Evolutionary conservation across 2,888 invertebrate genomes (phyloP).

Genomic region (Spisula subtruncata): DNA sequence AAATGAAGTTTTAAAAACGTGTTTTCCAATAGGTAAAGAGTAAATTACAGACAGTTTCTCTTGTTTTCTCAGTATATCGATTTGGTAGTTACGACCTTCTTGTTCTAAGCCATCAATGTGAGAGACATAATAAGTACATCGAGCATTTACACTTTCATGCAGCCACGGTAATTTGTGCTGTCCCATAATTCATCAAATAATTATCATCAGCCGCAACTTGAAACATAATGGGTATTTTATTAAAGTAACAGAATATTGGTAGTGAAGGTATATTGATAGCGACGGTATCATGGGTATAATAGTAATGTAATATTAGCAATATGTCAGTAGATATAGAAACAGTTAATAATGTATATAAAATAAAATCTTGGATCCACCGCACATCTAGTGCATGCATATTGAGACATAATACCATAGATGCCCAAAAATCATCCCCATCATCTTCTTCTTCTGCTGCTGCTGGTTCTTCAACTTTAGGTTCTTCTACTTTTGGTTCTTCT

Average conservation of each 20-base stretch:
- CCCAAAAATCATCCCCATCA: slow-evolving; percentile 71
- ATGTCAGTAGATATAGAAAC: not conserved
- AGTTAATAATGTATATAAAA: slow-evolving; percentile 21
- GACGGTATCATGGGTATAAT: too few species aligned
- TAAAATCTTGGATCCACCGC: slow-evolving; percentile 41
- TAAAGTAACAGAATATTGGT: not conserved
- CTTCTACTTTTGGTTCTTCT: slow-evolving; percentile 21
- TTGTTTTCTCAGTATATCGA: too few species aligned
- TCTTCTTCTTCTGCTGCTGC: slow-evolving; percentile 32
- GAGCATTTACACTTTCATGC: too few species aligned
- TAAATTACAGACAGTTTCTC: too few species aligned
- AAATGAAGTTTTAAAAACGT: too few species aligned
- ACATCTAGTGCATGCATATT: slow-evolving; percentile 62
- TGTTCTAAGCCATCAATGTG: too few species aligned
- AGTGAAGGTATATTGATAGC: not conserved
- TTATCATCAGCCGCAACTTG: not conserved
- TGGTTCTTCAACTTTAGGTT: slow-evolving; percentile 3
- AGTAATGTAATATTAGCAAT: not conserved
- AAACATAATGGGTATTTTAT: not conserved
- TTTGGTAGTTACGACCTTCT: too few species aligned
- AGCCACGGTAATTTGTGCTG: not conserved
- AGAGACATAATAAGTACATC: too few species aligned
- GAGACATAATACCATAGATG: slow-evolving; percentile 62
- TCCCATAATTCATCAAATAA: not conserved
- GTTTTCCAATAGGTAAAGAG: too few species aligned